Evolutionary conservation across 2,888 invertebrate genomes (phyloP), one percentile per base, ranked within the genome.

Genomic region (Plutella xylostella): DNA sequence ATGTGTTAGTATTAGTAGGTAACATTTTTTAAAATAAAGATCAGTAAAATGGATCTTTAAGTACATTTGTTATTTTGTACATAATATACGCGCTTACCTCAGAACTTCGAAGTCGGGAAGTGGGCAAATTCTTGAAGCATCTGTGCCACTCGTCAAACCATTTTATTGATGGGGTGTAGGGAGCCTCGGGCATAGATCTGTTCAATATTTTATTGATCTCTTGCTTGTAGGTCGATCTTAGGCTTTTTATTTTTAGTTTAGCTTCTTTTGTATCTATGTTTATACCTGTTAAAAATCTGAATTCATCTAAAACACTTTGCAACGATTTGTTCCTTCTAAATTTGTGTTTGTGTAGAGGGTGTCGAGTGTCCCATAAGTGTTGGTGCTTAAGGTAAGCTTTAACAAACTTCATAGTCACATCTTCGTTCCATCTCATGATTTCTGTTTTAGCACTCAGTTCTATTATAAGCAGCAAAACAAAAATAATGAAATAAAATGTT

Each of bases 321-420:
- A 78, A 82, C 0, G 84, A 82, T 30, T 63, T 64, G 42, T 76
- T 68, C 49, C 84, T 65, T 51, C 67, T 66, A 48, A 59, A 61
- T 55, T 68, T 73, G 7, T 68, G 48, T 62, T 76, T 82, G 53
- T 85, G 85, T 7, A 63, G 65, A 0, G 68, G 59, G 51, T 78
- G 72, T 37, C 60, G 54, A 1, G 78, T 72, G 56, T 84, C 79
- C 85, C 85, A 86, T 11, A 86, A 61, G 48, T 80, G 79, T 55
- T 85, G 83, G 46, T 83, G 69, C 49, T 75, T 77, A 43, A 82
- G 61, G 58, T 85, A 86, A 43, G 82, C 62, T 60, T 76, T 82
- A 11, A 85, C 83, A 52, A 86, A 85, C 52, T 74, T 65, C 45
- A 75, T 53, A 1, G 85, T 85, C 19, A 73, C 68, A 35, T 71